A percentile compares a stretch with the other conserved stretches of the same genome.
Conservation (phyloP, 2,888 invertebrate species). For the Amphipyra berbera region DNA sequence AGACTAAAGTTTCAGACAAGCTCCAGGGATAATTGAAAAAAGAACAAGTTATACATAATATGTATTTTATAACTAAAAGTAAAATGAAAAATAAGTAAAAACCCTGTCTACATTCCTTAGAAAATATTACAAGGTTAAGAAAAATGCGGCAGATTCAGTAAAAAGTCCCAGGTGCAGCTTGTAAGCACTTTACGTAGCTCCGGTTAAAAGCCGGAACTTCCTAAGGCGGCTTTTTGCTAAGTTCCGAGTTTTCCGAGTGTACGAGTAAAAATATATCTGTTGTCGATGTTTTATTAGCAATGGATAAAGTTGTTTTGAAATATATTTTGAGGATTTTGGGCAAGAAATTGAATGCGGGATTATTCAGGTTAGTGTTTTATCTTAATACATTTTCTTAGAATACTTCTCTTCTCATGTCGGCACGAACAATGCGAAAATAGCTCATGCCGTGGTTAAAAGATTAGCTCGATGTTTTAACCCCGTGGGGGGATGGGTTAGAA, state of each 20-base stretch:
- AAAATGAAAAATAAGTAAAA: no score
- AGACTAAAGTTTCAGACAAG: no score
- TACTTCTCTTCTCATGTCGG: no score
- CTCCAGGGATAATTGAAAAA: no score
- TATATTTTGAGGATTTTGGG: slow-evolving; percentile 2
- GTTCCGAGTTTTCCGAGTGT: slow-evolving; percentile 7
- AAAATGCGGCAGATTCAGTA: slow-evolving; percentile 1
- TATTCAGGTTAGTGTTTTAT: no score
- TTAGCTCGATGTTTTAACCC: no score
- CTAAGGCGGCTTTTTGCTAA: slow-evolving; percentile 9
- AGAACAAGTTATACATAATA: no score
- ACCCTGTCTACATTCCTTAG: neutral
- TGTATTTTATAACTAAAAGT: no score
- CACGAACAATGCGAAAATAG: no score
- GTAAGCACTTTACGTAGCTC: slow-evolving; percentile 7
- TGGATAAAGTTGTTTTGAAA: slow-evolving; percentile 38
- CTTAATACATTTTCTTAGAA: no score
- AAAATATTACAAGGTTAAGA: slow-evolving; percentile 1
- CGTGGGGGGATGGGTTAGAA: no score
- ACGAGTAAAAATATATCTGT: slow-evolving; percentile 14
- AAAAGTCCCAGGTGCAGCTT: slow-evolving; percentile 30
- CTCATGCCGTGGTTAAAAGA: no score
- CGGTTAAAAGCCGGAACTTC: slow-evolving; percentile 33
- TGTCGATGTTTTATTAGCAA: slow-evolving; percentile 42
- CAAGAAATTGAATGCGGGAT: neutral